Evolutionary conservation across 2,797 vertebrate genomes (phyloP).

Genomic region (Melanotaenia trifasciata): DNA sequence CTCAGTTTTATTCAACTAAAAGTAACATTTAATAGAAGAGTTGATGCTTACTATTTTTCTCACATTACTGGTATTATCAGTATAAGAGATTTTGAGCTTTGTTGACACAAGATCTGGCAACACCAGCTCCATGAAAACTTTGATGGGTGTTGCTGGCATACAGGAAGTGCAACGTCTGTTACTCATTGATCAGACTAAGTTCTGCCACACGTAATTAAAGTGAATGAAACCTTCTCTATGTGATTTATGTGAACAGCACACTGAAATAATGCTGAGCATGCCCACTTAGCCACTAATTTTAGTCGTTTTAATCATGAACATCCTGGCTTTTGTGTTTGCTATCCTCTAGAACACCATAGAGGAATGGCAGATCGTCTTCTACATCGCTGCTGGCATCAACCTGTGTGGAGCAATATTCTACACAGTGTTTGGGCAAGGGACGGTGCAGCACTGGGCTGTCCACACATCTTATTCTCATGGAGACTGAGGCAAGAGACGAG

Average conservation of each 20-base stretch:
- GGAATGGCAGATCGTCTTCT: constrained; percentile 96
- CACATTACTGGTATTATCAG: too few relatives aligned
- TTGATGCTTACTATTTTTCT: too few relatives aligned
- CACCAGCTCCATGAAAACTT: too few relatives aligned
- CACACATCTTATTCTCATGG: constrained; percentile 74
- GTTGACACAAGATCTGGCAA: too few relatives aligned
- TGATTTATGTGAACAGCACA: too few relatives aligned
- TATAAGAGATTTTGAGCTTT: too few relatives aligned
- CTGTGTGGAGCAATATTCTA: constrained; percentile 92
- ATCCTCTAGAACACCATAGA: constrained; percentile 89
- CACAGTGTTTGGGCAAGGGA: constrained; percentile 88
- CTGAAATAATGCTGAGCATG: not conserved
- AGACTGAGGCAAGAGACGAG: constrained; percentile 69
- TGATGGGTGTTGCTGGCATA: too few relatives aligned
- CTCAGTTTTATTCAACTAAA: too few relatives aligned
- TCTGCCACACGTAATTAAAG: not conserved
- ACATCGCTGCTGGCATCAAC: constrained; percentile 93
- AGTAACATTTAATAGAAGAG: too few relatives aligned
- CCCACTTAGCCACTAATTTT: not conserved
- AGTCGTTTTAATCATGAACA: too few relatives aligned
- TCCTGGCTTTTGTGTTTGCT: constrained; percentile 19
- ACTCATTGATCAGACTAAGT: too few relatives aligned
- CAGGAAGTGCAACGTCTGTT: too few relatives aligned
- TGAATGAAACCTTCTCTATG: not conserved
- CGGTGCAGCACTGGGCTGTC: constrained; percentile 93